These are phyloP conservation scores for Clarias laeviceps DNA, from an alignment of 2,797 vertebrate species.

Conservation along the genomic window DNA sequence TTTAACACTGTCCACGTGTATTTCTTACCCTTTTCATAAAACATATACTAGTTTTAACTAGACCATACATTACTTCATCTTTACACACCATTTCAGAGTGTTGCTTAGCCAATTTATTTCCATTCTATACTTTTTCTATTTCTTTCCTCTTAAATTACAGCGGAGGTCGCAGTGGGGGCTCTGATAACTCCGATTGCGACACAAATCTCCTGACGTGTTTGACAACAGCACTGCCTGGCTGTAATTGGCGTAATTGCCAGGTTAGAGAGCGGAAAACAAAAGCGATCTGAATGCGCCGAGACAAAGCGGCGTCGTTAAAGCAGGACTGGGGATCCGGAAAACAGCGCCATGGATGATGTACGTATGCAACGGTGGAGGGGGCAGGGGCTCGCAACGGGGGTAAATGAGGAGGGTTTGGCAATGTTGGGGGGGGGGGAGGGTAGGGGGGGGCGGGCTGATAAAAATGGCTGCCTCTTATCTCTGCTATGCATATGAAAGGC, in stretches of 20 bases:
- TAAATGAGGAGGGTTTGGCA: slow-evolving; percentile 17
- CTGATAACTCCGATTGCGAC: slow-evolving; percentile 53
- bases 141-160: slow-evolving; percentile 74
- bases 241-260: slow-evolving; percentile 78
- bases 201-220: slow-evolving; percentile 71
- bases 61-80: neutral
- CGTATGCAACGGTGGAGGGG: slow-evolving; percentile 28
- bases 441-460: slow-evolving; percentile 66
- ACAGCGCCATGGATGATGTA: slow-evolving; percentile 66
- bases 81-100: neutral
- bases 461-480: slow-evolving; percentile 83
- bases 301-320: slow-evolving; percentile 69
- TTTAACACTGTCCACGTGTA: neutral
- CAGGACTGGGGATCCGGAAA: slow-evolving; percentile 72
- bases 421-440: neutral
- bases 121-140: slow-evolving; percentile 33
- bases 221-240: slow-evolving; percentile 70
- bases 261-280: slow-evolving; percentile 67
- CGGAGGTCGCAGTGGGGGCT: slow-evolving; percentile 68
- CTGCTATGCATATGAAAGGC: slow-evolving; percentile 81
- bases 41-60: neutral
- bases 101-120: neutral
- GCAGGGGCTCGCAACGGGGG: neutral
- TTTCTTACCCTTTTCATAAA: neutral
- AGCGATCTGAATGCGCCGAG: slow-evolving; percentile 67